Base-by-base conservation (phyloP, 1,140 invertebrate genomes). In the Brachionus manjavacas region DNA sequence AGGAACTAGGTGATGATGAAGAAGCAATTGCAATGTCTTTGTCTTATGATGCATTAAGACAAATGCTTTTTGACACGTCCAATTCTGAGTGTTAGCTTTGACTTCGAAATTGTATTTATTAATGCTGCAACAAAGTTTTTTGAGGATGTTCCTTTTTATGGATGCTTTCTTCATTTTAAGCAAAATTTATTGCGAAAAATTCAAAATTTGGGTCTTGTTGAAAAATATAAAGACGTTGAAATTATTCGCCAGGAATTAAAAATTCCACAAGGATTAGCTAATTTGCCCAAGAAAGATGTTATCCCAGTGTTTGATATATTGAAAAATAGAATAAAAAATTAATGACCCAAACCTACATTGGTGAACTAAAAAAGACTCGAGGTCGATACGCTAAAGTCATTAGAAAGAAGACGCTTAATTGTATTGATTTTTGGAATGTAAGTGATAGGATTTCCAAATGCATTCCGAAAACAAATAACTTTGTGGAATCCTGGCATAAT, bases 401-500 rank as follows among this genome's bases (percentile, higher is more conserved):
- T 28, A 25, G 64, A 68, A 35, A 25, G 64, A 68, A 68, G 23
- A 2, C 64, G 14, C 28, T 25, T 4, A 31, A 4, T 68, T 68
- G 23, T 68, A 68, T 68, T 68, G 64, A 35, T 68, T 68, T 68
- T 68, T 68, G 64, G 64, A 68, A 68, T 68, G 64, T 23, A 68
- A 25, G 16, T 68, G 23, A 25, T 68, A 25, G 23, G 31, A 68
- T 23, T 68, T 68, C 64, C 28, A 11, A 68, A 14, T 68, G 64
- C 28, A 68, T 68, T 68, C 64, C 64, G 28, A 68, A 68, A 68
- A 68, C 64, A 25, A 68, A 68, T 68, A 68, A 68, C 64, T 68
- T 68, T 68, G 64, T 68, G 23, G 64, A 68, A 31, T 68, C 64
- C 23, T 68, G 64, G 64, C 64, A 68, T 35, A 68, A 68, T 68